phyloP scores from a whole-genome alignment of 2,113 vertebrate species.

The Motacilla alba region DNA sequence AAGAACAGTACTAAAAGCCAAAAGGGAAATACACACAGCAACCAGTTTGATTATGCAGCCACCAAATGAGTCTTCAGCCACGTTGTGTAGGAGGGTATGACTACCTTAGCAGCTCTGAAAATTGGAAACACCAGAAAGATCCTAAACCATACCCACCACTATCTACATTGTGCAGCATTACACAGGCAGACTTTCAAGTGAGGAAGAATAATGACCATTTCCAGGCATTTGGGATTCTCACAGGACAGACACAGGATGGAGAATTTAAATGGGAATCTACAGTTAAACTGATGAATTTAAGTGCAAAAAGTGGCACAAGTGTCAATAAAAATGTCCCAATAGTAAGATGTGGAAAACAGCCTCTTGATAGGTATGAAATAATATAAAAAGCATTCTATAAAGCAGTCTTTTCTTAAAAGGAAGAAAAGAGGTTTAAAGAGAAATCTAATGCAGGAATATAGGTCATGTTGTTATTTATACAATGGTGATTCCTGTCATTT shows the following conservation, averaged over 20 bases:
- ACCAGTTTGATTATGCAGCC: not conserved
- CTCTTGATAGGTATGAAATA: not conserved
- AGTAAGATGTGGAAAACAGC: not conserved
- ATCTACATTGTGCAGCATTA: not conserved
- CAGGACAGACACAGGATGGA: not conserved
- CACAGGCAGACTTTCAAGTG: not conserved
- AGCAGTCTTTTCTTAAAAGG: not conserved
- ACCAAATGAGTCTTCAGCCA: not conserved
- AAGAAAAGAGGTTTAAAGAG: not conserved
- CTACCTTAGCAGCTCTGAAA: not conserved
- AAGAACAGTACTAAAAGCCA: not conserved
- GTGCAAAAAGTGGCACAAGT: not conserved
- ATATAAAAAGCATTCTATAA: not conserved
- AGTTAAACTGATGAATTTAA: not conserved
- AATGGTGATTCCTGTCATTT: not conserved
- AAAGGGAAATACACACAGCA: not conserved
- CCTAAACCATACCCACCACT: not conserved
- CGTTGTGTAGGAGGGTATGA: not conserved
- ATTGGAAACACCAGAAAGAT: not conserved
- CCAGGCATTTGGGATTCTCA: not conserved
- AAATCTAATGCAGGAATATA: not conserved
- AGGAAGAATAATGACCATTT: not conserved
- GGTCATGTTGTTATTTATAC: not conserved
- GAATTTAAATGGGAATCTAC: not conserved
- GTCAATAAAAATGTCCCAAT: not conserved